Evolutionary conservation across 2,797 vertebrate species (phyloP).

Genomic region (Ctenosaura bakeri): DNA sequence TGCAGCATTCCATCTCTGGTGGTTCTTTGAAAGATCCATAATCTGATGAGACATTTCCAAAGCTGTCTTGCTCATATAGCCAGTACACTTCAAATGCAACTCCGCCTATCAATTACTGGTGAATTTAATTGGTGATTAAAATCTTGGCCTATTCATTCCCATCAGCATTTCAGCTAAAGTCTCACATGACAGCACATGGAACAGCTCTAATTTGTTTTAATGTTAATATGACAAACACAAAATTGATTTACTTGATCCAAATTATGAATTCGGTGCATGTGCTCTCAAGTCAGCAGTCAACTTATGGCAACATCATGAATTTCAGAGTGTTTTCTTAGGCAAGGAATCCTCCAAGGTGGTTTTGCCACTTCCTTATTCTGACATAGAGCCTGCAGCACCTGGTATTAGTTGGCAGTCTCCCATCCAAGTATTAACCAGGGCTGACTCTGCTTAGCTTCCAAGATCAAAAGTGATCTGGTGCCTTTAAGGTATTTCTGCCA

Average conservation of each 20-base stretch:
- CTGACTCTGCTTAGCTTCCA: no score
- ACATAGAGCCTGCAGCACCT: no score
- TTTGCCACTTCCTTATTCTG: no score
- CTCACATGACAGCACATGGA: neutral
- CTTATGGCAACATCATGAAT: no score
- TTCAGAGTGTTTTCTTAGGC: no score
- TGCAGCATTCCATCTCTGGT: neutral
- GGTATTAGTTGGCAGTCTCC: no score
- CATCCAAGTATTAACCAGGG: no score
- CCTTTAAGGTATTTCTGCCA: no score
- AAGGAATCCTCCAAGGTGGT: no score
- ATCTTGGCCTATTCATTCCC: neutral
- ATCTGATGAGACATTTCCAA: neutral
- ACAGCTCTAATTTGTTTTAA: neutral
- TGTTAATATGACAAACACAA: neutral
- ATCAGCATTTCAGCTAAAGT: neutral
- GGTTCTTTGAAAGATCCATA: neutral
- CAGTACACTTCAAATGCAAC: neutral
- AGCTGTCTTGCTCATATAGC: neutral
- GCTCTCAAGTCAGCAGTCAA: no score
- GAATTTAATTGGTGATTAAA: neutral
- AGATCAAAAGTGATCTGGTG: no score
- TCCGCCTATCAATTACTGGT: neutral
- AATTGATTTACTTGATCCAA: neutral
- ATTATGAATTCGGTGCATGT: no score